Evolutionary conservation across 1,140 invertebrate genomes (phyloP), one percentile per base, ranked within the genome.

Genomic region (Nylanderia fulva): DNA sequence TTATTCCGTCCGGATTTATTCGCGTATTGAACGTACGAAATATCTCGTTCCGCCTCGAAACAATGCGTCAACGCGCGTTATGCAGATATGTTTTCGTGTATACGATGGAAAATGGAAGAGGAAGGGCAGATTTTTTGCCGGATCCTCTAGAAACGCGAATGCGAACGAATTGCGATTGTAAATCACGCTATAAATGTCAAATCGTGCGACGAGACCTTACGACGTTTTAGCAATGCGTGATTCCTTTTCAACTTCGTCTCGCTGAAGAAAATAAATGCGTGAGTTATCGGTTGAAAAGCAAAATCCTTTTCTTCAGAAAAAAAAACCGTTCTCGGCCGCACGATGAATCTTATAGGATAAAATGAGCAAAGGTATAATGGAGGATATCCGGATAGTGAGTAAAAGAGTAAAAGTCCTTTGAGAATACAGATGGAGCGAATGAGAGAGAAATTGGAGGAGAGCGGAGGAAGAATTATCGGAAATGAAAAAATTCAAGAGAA

Each of bases 181-280:
- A 88, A 88, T 88, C 87, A 82, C 69, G 63, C 63, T 56, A 76
- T 85, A 82, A 88, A 87, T 88, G 84, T 52, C 52, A 77, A 88
- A 85, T 56, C 58, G 77, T 24, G 66, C 36, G 66, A 48, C 74
- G 48, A 56, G 66, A 29, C 68, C 61, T 75, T 79, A 74, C 52
- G 68, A 54, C 45, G 15, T 85, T 88, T 88, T 58, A 48, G 13
- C 0, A 18, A 68, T 54, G 9, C 24, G 33, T 24, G 11, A 18
- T 11, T 52, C 24, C 33, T 18, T 29, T n/a, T 68, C 45, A 42
- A 24, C 36, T 13, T 80, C 24, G 58, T 80, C 64, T 3, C 52
- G 18, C 11, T 54, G 27, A 2, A 24, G 77, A 45, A 80, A 82
- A 82, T 82, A 39, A 36, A 71, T 82, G 52, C 36, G 11, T 33